Percentiles rank a stretch among this genome's conserved stretches.
Conservation (phyloP, 2,888 invertebrate species). For the Dicyrtomina minuta region DNA sequence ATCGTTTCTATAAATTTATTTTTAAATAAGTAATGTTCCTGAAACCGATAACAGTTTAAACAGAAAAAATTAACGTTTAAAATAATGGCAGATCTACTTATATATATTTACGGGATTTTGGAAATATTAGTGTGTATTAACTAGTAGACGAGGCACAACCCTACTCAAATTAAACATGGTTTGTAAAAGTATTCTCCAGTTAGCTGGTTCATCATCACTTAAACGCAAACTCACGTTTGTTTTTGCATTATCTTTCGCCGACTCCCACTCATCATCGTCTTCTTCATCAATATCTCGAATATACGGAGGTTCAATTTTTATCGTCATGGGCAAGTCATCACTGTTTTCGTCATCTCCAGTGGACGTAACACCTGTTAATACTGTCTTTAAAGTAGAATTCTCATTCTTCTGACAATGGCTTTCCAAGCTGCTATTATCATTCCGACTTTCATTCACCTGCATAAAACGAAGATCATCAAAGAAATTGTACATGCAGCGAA, state of each 20-base stretch:
- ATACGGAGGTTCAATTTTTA: slow-evolving; percentile 56
- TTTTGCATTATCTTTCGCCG: slow-evolving; percentile 21
- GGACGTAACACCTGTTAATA: slow-evolving; percentile 19
- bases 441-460: slow-evolving; percentile 12
- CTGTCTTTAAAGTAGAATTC: slow-evolving; percentile 11
- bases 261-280: slow-evolving; percentile 41
- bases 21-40: too few species aligned
- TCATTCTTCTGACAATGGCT: slow-evolving; percentile 4
- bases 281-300: slow-evolving; percentile 55
- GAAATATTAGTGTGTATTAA: too few species aligned
- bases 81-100: too few species aligned
- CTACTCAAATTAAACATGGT: too few species aligned
- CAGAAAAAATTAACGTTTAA: too few species aligned
- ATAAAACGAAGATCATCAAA: not conserved
- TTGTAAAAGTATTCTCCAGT: too few species aligned
- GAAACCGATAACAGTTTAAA: too few species aligned
- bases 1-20: too few species aligned
- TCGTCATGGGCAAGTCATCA: slow-evolving; percentile 51
- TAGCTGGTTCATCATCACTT: not conserved
- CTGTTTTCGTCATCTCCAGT: slow-evolving; percentile 38
- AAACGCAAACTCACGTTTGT: slow-evolving; percentile 13
- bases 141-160: too few species aligned
- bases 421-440: slow-evolving; percentile 13
- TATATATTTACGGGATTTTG: too few species aligned
- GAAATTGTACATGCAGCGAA: not conserved